Evolutionary conservation across 2,113 vertebrate genomes (phyloP), one percentile per base, ranked within the genome.

Genomic region (Cochlearius cochlearius): DNA sequence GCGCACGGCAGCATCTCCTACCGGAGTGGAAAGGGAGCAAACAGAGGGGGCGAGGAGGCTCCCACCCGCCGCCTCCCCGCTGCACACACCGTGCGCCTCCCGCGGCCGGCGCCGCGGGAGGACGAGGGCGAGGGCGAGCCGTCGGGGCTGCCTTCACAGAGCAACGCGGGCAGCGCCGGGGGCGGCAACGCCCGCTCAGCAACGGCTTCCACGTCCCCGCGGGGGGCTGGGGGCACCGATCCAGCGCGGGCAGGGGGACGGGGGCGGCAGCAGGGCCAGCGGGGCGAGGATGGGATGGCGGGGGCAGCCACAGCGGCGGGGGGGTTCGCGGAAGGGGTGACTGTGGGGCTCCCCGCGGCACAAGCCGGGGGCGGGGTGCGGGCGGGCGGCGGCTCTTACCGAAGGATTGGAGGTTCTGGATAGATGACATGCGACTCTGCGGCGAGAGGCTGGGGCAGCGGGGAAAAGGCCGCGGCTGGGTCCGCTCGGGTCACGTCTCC

Each of bases 391-490:
- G 30, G 58, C 38, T 76, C 98, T 99, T 97, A 99, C 99, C 99
- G 98, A 99, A 99, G 93, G 98, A 98, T 92, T 99, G 98, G 98
- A 99, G 98, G 97, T 99, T 99, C 99, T 99, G 99, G 97, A 99
- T 99, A 98, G 98, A 98, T 98, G 99, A 99, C 99, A 99, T 99
- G 98, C 98, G 99, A 99, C 97, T 98, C 97, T 97, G 98, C 98
- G 98, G 96, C 82, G 96, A 94, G 98, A 97, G 96, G 97, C 98
- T 98, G 97, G 79, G 56, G 96, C 97, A 95, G 97, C 94, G 97
- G 96, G 85, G 98, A 98, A 94, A 97, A 97, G 88, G 88, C 92
- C 95, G 69, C 91, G 96, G 97, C 96, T 95, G 92, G 93, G 80
- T 89, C 96, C 92, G 96, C 97, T 95, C 96, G 90, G 97, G 91